Evolutionary conservation across 2,797 vertebrate genomes (phyloP), one percentile per base, ranked within the genome.

Genomic region (Alca torda): DNA sequence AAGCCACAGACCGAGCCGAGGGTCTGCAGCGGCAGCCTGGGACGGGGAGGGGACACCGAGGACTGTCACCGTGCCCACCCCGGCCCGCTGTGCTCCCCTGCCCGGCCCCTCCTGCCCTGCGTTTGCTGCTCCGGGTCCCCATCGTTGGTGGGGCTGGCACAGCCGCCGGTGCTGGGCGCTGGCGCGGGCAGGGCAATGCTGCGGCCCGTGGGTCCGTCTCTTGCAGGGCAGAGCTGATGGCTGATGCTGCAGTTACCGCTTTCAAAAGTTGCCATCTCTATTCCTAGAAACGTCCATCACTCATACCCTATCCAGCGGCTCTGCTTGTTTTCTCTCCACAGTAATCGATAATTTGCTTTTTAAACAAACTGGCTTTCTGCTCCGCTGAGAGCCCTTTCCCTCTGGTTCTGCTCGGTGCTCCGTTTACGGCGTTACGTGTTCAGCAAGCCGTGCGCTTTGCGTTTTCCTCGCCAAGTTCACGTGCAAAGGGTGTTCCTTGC

Each of bases 1-100:
- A 51, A 33, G 33, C 54, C 25, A 3, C 7, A 6, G 41, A 24
- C 5, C 0, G 4, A 69, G 69, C 18, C 0, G 0, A 60, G 35
- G 26, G 35, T 10, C 48, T 57, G 57, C 1, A 4, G 56, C 9
- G 24, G 19, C 45, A 43, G 33, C 37, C 10, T 20, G 51, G 41
- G 28, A 14, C 0, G 2, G 46, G 28, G 20, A 35, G 12, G n/a
- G 63, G 41, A 53, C 5, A 4, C 33, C 2, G 10, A 24, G n/a
- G 20, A 19, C 26, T 2, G 0, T 6, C 10, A 31, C 67, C 1
- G 8, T 3, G 3, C 19, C 19, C 35, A 28, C 21, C 8, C 45
- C 43, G 2, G 25, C 56, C 64, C 0, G 5, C 51, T 35, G 16
- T 2, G 31, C 54, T 11, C 56, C 48, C 31, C 35, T 31, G n/a